A percentile compares a stretch with the other conserved stretches of the same genome.
These are phyloP conservation scores for Drosophila melanogaster DNA, from an alignment of 1,140 invertebrate genomes.

Conservation along the genomic window Release_6_plus_ISO1_MT NT_033779.5:15475501-15476000, in stretches of 20 bases:
- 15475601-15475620: no score
- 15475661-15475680: no score
- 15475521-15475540: neutral
- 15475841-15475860: slow-evolving; percentile 35
- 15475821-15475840: slow-evolving; percentile 9
- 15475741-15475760: slow-evolving; percentile 31
- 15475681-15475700: neutral
- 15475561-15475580: neutral
- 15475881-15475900: slow-evolving; percentile 50
- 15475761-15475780: slow-evolving; percentile 15
- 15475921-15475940: slow-evolving; percentile 58
- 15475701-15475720: slow-evolving; percentile 31
- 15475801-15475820: slow-evolving; percentile 39
- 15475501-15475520: neutral
- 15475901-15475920: slow-evolving; percentile 58
- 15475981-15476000: slow-evolving; percentile 47
- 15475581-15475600: neutral
- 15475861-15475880: slow-evolving; percentile 50
- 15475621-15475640: no score
- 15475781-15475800: slow-evolving; percentile 30
- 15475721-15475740: slow-evolving; percentile 1
- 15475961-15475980: slow-evolving; percentile 23
- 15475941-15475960: slow-evolving; percentile 1
- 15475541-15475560: neutral
- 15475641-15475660: no score